Conservation (phyloP, 2,888 invertebrate species). For the Ochropleura leucogaster region DNA sequence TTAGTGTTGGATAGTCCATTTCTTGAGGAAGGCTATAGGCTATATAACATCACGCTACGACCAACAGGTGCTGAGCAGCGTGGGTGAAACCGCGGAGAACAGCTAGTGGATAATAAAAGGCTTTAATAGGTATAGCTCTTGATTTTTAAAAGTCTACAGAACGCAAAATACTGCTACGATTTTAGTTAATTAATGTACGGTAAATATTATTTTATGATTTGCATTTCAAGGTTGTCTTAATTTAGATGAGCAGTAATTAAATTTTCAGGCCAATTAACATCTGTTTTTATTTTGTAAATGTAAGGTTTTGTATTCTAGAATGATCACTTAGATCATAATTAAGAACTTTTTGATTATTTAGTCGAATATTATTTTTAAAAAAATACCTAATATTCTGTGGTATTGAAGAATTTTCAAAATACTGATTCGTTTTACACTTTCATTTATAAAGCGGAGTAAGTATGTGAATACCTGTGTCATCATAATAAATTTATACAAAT, state of each 20-base stretch:
- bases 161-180: not conserved
- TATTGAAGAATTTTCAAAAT: not conserved
- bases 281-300: slow-evolving; percentile 1
- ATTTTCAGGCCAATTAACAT: slow-evolving; percentile 23
- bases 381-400: not conserved
- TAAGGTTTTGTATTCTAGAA: slow-evolving; percentile 11
- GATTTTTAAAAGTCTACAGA: not conserved
- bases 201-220: not conserved
- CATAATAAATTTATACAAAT: too few species aligned
- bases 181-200: not conserved
- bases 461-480: not conserved
- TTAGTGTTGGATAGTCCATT: too few species aligned
- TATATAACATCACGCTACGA: too few species aligned
- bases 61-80: too few species aligned
- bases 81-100: too few species aligned
- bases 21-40: too few species aligned
- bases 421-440: not conserved
- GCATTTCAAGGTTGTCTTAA: slow-evolving; percentile 37
- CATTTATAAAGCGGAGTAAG: not conserved
- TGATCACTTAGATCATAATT: not conserved
- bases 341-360: not conserved
- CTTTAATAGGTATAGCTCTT: not conserved
- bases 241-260: slow-evolving; percentile 20
- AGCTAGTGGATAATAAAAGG: too few species aligned
- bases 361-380: not conserved